phyloP scores from a whole-genome alignment of 2,888 invertebrate genomes.

The Aporophyla lueneburgensis region DNA sequence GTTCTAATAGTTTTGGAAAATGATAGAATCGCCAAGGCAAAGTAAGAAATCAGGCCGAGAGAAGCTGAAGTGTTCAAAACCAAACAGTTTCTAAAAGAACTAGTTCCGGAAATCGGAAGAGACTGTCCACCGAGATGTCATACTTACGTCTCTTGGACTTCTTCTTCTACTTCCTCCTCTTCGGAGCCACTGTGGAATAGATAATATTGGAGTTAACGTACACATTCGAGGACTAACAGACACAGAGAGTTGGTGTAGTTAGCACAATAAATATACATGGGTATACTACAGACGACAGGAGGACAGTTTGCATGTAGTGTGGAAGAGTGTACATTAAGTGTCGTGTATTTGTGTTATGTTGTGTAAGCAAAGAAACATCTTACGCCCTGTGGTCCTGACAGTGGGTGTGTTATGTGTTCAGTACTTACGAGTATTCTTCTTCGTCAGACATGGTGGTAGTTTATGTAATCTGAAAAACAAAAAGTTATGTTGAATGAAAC shows the following conservation, averaged over 20 bases:
- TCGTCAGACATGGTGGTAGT: constrained; percentile 97
- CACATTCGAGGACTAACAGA: constrained; percentile 54
- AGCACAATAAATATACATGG: constrained; percentile 53
- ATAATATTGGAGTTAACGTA: constrained; percentile 67
- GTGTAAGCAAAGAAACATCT: constrained; percentile 52
- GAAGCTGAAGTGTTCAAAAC: constrained; percentile 86
- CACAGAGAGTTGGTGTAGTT: constrained; percentile 56
- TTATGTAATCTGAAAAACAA: constrained; percentile 86
- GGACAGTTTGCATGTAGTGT: constrained; percentile 49
- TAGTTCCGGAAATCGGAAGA: constrained; percentile 68
- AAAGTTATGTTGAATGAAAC: constrained; percentile 61
- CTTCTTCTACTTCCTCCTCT: constrained; percentile 95
- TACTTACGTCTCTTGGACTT: constrained; percentile 95
- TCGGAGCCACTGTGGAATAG: constrained; percentile 91
- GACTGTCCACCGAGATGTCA: constrained; percentile 49
- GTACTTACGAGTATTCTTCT: constrained; percentile 98
- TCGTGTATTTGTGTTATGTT: constrained; percentile 47
- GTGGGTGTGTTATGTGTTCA: constrained; percentile 23
- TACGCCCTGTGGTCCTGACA: constrained; percentile 51
- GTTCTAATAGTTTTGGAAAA: constrained; percentile 76
- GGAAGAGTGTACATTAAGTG: constrained; percentile 37
- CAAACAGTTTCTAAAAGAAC: constrained; percentile 83
- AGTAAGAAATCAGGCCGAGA: constrained; percentile 83
- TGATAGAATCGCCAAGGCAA: constrained; percentile 84
- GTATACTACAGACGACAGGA: constrained; percentile 43